Base-by-base conservation (phyloP, 1,140 invertebrate species). In the Drosophila kepulauana region DNA sequence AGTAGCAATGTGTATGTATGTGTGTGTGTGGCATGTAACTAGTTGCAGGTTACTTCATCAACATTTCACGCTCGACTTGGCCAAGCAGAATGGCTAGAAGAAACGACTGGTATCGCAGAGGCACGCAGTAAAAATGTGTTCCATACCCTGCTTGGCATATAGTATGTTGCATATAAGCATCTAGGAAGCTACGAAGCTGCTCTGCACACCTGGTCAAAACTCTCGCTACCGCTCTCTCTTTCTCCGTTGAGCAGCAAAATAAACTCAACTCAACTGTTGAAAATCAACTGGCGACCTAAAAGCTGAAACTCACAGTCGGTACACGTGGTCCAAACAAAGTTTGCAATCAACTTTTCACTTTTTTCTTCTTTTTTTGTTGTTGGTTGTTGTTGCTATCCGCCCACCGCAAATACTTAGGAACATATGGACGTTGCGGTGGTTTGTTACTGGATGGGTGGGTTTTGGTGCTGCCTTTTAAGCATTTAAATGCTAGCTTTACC, bases 251-350 rank as follows among this genome's bases (percentile, higher is more conserved):
- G 35, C 58, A 72, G 78, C 78, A 85, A 89, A 89, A 88, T 87
- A 84, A 87, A 88, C 84, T 89, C 81, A 64, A 89, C 85, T 88
- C 81, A 85, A 81, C 78, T 89, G 85, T 79, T 75, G 78, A 79
- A 89, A 89, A 89, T 89, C 85, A 89, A 89, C 85, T 62, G 61
- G 28, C 66, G 52, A 64, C 76, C 76, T 49, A 65, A 72, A 67
- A 59, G 46, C 15, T 16, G 71, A 64, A 49, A 25, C 15, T 25
- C 65, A 61, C 43, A 43, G n/a, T 11, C 30, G 56, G 7, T 43
- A 54, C 67, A 86, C 82, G 64, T 82, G 80, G 84, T 61, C 56
- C 45, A 51, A 62, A 62, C 41, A 87, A 88, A 88, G 68, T 88
- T 87, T 87, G 80, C 84, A 81, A 78, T 88, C 56, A 71, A 86